Base-by-base conservation (phyloP, 2,888 invertebrate genomes). In the Ischnus inquisitorius region DNA sequence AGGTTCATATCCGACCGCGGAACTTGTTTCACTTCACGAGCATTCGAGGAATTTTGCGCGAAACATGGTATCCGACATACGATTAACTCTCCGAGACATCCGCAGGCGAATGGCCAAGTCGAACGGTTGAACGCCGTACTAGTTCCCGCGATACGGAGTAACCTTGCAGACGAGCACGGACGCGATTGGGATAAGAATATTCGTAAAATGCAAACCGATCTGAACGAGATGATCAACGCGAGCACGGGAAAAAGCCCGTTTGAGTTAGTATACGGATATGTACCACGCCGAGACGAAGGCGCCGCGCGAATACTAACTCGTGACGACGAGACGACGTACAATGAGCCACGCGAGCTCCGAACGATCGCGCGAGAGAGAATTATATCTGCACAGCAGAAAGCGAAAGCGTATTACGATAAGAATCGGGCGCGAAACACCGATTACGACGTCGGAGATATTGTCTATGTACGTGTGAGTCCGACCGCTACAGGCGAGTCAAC, bases 211-310 rank as follows among this genome's bases (percentile, higher is more conserved):
- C 79, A 87, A 46, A 67, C 64, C 12, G 77, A 86, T n/a, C 19
- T 88, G 1, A 88, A 87, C 46, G 71, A 72, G 3, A 43, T 83
- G n/a, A 71, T 57, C 6, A 88, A 86, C 54, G 82, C 87, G 39
- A 83, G 83, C 8, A 87, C 85, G 1, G 67, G 78, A 0, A 82
- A 82, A 19, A 83, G 83, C 8, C 87, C 87, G 2, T 86, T 83
- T 16, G 84, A 86, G 39, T 14, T 83, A n/a, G 34, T 87, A 19
- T 80, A 75, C 41, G 87, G 86, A 0, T 86, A 82, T 2, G 48
- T 39, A 0, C 78, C 78, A 46, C 16, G 69, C 0, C 48, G 60
- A 5, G 57, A 28, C 0, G 78, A 78, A 1, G 78, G 62, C 1
- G 39, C 22, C 78, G 34, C 41, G 64, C 34, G 28, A 5, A 64